phyloP scores from a whole-genome alignment of 1,140 invertebrate genomes.

The Solenopsis invicta region DNA sequence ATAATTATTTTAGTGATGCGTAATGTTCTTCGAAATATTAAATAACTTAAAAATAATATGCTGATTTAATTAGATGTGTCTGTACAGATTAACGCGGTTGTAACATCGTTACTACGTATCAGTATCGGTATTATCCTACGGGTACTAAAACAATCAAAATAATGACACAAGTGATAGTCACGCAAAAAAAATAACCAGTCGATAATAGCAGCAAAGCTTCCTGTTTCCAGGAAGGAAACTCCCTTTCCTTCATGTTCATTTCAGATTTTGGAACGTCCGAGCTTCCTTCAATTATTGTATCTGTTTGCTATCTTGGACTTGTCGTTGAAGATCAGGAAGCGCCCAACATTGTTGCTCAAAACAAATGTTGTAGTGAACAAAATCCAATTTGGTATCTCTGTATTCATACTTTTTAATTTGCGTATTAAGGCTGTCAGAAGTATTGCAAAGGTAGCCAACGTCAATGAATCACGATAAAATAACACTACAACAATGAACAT shows the following conservation, averaged over 20 bases:
- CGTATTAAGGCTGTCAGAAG: constrained; percentile 83
- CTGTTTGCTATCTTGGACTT: constrained; percentile 57
- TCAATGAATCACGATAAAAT: constrained; percentile 85
- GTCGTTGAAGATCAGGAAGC: constrained; percentile 74
- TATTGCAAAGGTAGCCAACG: constrained; percentile 85
- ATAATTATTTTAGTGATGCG: too few species aligned
- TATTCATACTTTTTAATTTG: constrained; percentile 77
- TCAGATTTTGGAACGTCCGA: constrained; percentile 43
- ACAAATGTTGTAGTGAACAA: constrained; percentile 70
- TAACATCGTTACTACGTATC: background rate
- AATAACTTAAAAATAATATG: too few species aligned
- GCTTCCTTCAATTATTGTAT: constrained; percentile 69
- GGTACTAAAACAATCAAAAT: constrained; percentile 76
- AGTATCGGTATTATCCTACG: background rate
- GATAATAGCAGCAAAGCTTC: constrained; percentile 78
- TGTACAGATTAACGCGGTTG: too few species aligned
- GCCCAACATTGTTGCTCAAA: constrained; percentile 73
- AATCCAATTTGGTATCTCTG: constrained; percentile 78
- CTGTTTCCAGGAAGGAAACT: constrained; percentile 78
- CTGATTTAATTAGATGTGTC: too few species aligned
- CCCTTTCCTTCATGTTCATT: constrained; percentile 1
- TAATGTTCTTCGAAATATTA: too few species aligned
- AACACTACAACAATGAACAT: constrained; percentile 78
- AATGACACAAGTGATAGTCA: constrained; percentile 75
- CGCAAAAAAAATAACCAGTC: constrained; percentile 77